Evolutionary conservation across 2,797 vertebrate genomes (phyloP).

Genomic region (Helarctos malayanus): DNA sequence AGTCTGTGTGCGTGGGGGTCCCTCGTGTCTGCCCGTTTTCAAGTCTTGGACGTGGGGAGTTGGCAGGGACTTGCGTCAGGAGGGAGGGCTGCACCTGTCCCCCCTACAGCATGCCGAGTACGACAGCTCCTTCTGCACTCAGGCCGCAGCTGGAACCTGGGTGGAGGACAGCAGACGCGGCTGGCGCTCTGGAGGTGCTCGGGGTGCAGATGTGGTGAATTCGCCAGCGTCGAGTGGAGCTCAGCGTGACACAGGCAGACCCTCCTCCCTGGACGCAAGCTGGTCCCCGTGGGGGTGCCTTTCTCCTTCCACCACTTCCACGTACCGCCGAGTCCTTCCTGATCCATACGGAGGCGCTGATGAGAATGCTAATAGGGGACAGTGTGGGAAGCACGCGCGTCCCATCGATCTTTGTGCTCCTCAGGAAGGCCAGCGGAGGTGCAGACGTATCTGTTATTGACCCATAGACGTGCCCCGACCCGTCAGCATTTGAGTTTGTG

Average conservation of each 20-base stretch:
- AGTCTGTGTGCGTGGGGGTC: not conserved
- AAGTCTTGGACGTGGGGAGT: not conserved
- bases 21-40: not conserved
- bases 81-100: not conserved
- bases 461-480: fast-evolving
- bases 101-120: too few relatives aligned
- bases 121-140: too few relatives aligned
- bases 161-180: not conserved
- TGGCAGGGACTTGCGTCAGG: fast-evolving
- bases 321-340: not conserved
- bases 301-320: not conserved
- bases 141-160: not conserved
- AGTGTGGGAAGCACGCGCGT: not conserved
- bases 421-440: not conserved
- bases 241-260: not conserved
- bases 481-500: not conserved
- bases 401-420: not conserved
- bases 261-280: not conserved
- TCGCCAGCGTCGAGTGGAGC: not conserved
- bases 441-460: not conserved
- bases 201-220: fast-evolving
- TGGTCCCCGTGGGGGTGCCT: not conserved
- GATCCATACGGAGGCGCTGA: not conserved
- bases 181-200: not conserved
- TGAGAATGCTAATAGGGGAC: not conserved